Evolutionary conservation across 2,113 vertebrate species (phyloP).

Genomic region (Rhineura floridana): DNA sequence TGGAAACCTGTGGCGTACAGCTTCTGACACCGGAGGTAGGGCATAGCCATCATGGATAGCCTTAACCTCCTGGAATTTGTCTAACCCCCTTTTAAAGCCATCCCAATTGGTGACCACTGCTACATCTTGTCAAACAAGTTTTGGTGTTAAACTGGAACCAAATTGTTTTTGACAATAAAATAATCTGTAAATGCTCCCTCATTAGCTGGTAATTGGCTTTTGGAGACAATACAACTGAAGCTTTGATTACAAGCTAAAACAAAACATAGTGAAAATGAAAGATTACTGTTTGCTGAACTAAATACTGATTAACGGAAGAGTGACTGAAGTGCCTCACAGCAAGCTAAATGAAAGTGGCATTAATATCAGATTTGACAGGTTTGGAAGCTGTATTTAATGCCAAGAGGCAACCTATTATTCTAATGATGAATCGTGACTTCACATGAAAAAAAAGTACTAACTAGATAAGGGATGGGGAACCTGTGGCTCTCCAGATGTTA

Average conservation of each 20-base stretch:
- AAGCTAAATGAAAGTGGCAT: slow-evolving; percentile 15
- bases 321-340: neutral
- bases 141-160: slow-evolving; percentile 21
- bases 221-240: neutral
- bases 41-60: no score
- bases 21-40: neutral
- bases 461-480: neutral
- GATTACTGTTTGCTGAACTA: slow-evolving; percentile 32
- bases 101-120: neutral
- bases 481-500: no score
- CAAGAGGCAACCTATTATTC: neutral
- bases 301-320: slow-evolving; percentile 40
- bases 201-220: slow-evolving; percentile 15
- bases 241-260: slow-evolving; percentile 33
- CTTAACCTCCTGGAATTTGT: no score
- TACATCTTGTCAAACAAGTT: neutral
- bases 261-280: slow-evolving; percentile 33
- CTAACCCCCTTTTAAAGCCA: neutral
- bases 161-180: slow-evolving; percentile 33
- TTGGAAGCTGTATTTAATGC: no score
- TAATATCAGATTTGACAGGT: neutral
- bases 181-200: slow-evolving; percentile 17
- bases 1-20: neutral
- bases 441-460: neutral
- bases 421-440: neutral